A percentile compares a stretch with the other conserved stretches of the same genome.
These are phyloP conservation scores for Lochmaea crataegi DNA, from an alignment of 2,888 invertebrate genomes.

Conservation along the genomic window DNA sequence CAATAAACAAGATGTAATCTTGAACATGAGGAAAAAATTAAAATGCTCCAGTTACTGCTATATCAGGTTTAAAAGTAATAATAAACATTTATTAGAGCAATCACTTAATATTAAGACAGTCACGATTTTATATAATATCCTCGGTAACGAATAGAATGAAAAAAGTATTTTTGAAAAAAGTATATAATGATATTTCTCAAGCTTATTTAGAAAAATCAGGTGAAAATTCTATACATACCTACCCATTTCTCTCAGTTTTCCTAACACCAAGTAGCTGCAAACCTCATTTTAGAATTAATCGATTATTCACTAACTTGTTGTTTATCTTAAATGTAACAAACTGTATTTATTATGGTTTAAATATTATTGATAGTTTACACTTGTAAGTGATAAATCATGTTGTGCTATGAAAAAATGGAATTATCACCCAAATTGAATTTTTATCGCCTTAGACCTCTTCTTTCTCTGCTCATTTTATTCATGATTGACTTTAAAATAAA, in stretches of 20 bases:
- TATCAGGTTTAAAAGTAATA: neutral
- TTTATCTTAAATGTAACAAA: neutral
- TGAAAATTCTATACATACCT: too few relatives aligned
- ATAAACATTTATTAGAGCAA: conserved; percentile 8
- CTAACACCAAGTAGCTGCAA: too few relatives aligned
- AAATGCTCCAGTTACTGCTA: neutral
- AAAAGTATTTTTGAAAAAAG: too few relatives aligned
- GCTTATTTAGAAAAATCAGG: too few relatives aligned
- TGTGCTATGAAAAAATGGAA: conserved; percentile 45
- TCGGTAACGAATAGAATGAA: neutral
- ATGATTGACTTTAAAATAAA: conserved; percentile 38
- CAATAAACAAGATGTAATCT: conserved; percentile 1
- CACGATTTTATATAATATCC: conserved; percentile 4
- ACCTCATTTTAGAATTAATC: too few relatives aligned
- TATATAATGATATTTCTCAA: too few relatives aligned
- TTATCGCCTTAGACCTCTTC: conserved; percentile 41
- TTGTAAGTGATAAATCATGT: conserved; percentile 42
- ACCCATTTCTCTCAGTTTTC: too few relatives aligned
- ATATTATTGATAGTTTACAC: conserved; percentile 33
- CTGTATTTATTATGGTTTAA: conserved; percentile 36
- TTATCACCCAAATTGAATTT: conserved; percentile 43
- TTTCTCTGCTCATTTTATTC: conserved; percentile 19
- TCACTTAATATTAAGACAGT: neutral
- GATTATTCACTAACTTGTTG: neutral
- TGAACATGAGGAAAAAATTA: neutral